Base-by-base conservation (phyloP, 2,797 vertebrate species). In the Neosilurus hyrtlii region DNA sequence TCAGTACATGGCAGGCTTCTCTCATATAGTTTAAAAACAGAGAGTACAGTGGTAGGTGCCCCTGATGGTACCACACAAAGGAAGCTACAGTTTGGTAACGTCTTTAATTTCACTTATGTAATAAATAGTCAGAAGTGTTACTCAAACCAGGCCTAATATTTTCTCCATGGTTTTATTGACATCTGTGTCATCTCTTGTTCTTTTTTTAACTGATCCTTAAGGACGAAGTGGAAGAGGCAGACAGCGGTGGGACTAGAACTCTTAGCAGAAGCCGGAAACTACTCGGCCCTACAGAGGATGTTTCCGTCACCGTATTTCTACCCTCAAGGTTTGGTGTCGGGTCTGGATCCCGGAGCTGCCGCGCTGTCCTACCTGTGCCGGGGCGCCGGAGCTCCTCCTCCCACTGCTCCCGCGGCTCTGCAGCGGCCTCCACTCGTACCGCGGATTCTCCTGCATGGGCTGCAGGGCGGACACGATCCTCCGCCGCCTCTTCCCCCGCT, bases 261-360 rank as follows among this genome's bases (percentile, higher is more conserved):
- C 80, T 91, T 99, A 91, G 98, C 98, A 0, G 98, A 99, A 87
- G 97, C 98, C 0, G 98, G 98, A 51, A 99, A 98, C 91, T 99
- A 99, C 89, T 98, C 97, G 0, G 97, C 97, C 30, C 94, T 99
- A 52, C 98, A 99, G 93, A 93, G 98, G 90, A 98, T 99, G 97
- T 99, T 99, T 90, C 98, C 98, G 54, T 97, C 97, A 78, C 97
- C 97, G 82, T 99, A 99, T 86, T 99, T 99, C 95, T 99, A 99
- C 90, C 98, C 97, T 57, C 97, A 98, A 90, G 97, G 97, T 80
- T 90, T 98, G 79, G 94, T 99, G 85, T 98, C 97, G 90, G 98
- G 97, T 91, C 91, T 99, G 93, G 97, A 98, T 88, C 97, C 97
- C 8, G 95, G 96, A 74, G 96, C 97, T 43, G 97, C 97, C 67